Conservation (phyloP, 2,888 invertebrate species). For the Drosophila koepferae region DNA sequence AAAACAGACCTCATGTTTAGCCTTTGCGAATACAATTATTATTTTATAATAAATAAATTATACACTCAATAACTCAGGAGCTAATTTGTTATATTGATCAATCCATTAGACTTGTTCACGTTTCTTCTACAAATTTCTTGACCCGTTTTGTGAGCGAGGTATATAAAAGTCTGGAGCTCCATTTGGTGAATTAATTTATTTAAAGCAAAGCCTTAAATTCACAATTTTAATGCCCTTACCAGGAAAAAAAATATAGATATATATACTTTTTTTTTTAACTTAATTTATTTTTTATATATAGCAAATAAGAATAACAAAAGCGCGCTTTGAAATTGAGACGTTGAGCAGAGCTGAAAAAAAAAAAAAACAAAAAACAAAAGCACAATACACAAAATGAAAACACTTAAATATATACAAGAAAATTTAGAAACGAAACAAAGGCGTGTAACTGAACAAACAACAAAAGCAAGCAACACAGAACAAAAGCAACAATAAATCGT, state of each 20-base stretch:
- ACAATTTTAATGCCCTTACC: conserved; percentile 71
- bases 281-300: conserved; percentile 3
- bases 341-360: conserved; percentile 53
- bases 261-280: not conserved
- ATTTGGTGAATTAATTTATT: conserved; percentile 78
- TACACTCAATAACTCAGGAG: not conserved
- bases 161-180: conserved; percentile 26
- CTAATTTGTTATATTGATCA: not conserved
- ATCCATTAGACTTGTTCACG: not conserved
- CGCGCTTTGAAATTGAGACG: conserved; percentile 76
- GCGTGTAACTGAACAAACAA: conserved; percentile 58
- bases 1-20: not conserved
- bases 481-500: conserved; percentile 35
- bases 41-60: not conserved
- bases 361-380: conserved; percentile 59
- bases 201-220: conserved; percentile 73
- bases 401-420: conserved; percentile 64
- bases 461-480: conserved; percentile 29
- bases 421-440: conserved; percentile 71
- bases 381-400: conserved; percentile 58
- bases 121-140: not conserved
- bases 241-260: conserved; percentile 16
- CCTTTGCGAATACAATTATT: not conserved
- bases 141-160: conserved; percentile 23
- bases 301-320: conserved; percentile 58